Evolutionary conservation across 1,140 invertebrate species (phyloP).

Genomic region (Monomorium pharaonis): DNA sequence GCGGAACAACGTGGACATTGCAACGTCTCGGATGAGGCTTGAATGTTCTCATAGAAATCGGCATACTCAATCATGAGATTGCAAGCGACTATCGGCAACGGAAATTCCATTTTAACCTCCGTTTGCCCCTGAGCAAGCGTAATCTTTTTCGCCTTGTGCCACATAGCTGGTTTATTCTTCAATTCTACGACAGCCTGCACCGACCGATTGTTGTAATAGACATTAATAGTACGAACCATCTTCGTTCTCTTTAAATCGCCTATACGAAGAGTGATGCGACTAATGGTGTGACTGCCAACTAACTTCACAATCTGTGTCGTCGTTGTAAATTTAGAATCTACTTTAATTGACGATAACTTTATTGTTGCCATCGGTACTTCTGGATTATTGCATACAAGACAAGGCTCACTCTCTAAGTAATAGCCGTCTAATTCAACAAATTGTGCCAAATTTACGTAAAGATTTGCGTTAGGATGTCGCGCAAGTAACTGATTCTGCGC

Average conservation of each 20-base stretch:
- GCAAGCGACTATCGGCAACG: constrained; percentile 97
- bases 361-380: constrained; percentile 96
- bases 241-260: constrained; percentile 98
- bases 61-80: constrained; percentile 99
- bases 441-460: constrained; percentile 96
- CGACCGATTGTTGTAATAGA: constrained; percentile 98
- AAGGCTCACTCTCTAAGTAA: constrained; percentile 98
- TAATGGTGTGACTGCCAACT: constrained; percentile 97
- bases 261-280: constrained; percentile 96
- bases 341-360: constrained; percentile 97
- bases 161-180: constrained; percentile 97
- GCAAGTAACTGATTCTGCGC: constrained; percentile 95
- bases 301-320: constrained; percentile 99
- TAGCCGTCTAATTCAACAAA: constrained; percentile 98
- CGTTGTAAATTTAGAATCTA: constrained; percentile 98
- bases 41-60: constrained; percentile 97
- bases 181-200: constrained; percentile 98
- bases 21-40: constrained; percentile 93
- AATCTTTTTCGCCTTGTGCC: constrained; percentile 98
- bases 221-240: constrained; percentile 98
- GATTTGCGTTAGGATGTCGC: constrained; percentile 96
- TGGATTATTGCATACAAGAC: constrained; percentile 98
- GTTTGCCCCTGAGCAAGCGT: constrained; percentile 95
- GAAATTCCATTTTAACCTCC: constrained; percentile 98
- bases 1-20: constrained; percentile 98